These are phyloP conservation scores for Muntiacus reevesi DNA, from an alignment of 2,113 vertebrate genomes.

Conservation along the genomic window DNA sequence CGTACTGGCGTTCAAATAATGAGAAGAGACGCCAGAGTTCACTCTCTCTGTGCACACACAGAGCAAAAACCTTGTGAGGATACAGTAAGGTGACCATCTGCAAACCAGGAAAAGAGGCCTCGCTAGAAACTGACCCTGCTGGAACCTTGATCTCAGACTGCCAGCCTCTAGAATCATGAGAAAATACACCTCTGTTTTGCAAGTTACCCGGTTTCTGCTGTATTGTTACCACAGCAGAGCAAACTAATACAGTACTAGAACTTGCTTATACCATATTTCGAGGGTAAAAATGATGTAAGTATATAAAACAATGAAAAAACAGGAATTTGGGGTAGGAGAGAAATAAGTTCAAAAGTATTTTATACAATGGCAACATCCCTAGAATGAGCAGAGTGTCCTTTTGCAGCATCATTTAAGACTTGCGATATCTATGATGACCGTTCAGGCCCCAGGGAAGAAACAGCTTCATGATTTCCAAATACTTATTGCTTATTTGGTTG, in stretches of 20 bases:
- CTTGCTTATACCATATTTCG: neutral
- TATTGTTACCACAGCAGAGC: neutral
- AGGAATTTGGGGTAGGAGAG: neutral
- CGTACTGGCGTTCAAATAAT: neutral
- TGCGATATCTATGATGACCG: neutral
- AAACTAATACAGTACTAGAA: neutral
- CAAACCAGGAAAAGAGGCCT: neutral
- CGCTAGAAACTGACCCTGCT: neutral
- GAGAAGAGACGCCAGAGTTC: neutral
- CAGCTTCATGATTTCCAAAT: neutral
- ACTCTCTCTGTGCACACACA: neutral
- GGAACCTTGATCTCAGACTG: neutral
- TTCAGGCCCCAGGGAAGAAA: neutral
- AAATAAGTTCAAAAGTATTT: neutral
- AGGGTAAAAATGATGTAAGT: neutral
- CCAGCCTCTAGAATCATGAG: neutral
- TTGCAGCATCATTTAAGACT: neutral
- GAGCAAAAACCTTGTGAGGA: neutral
- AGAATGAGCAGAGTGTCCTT: neutral
- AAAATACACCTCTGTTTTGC: neutral
- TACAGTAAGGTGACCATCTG: neutral
- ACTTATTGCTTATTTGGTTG: neutral
- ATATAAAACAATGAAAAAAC: neutral
- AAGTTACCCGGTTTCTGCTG: neutral
- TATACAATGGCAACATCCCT: neutral